Evolutionary conservation across 2,888 invertebrate species (phyloP), one percentile per base, ranked within the genome.

Genomic region (Noctua comes): DNA sequence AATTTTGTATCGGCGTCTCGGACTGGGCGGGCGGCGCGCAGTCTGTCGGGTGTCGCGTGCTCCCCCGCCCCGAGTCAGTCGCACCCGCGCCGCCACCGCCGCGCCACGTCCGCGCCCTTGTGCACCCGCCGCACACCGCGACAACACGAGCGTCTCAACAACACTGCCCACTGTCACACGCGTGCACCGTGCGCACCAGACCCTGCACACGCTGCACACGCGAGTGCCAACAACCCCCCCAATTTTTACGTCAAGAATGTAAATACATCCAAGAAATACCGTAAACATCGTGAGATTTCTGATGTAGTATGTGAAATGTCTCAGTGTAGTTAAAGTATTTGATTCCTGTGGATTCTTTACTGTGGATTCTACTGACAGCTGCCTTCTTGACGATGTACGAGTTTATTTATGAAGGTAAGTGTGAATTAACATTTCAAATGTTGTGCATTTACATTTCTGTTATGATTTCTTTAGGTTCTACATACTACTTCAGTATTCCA

Each of bases 1-100:
- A 96, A 96, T 96, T 96, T 96, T 96, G 96, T 96, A 96, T 96
- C 95, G 95, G 94, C 92, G 93, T 94, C 93, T 90, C 79, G 84
- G 82, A 86, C 84, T 86, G 91, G 93, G 93, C 92, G 93, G 94
- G 93, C 94, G 95, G 94, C 95, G 95, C 94, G 94, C 95, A 94
- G 93, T 94, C 94, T 94, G 89, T 83, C 68, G 79, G 68, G 79
- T 74, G 59, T 77, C 62, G 79, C 79, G 66, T 76, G 84, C 88
- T 88, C 94, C 93, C 95, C 95, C 95, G 94, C 95, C 95, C 95
- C 92, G 69, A 71, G 73, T 68, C 85, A 96, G 96, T 96, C 92
- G 90, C 91, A 89, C 90, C 91, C 94, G 95, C 93, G 96, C 91
- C 90, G 89, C 90, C 93, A 90, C 80, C 86, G 91, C 85, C 91